A percentile compares a stretch with the other conserved stretches of the same genome.
Conservation (phyloP, 2,113 vertebrate species). For the Megatriorchis doriae region DNA sequence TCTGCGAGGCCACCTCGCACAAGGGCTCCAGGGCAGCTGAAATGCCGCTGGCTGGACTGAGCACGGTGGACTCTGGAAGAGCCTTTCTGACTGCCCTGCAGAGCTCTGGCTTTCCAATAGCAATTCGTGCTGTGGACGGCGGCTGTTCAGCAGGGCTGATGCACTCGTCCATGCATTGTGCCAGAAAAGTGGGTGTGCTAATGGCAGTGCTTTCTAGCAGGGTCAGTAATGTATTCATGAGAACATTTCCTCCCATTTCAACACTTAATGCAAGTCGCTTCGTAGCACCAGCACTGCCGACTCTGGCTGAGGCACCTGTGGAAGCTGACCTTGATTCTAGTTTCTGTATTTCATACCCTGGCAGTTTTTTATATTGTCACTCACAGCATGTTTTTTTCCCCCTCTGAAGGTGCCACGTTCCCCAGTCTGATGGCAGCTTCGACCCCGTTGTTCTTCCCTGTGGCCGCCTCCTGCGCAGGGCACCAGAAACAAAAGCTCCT, state of each 20-base stretch:
- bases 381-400: fast-evolving
- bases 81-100: fast-evolving
- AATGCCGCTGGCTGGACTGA: fast-evolving
- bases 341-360: fast-evolving
- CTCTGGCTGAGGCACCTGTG: background rate
- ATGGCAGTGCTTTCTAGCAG: background rate
- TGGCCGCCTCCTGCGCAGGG: background rate
- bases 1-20: fast-evolving
- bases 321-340: background rate
- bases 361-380: fast-evolving
- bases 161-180: fast-evolving
- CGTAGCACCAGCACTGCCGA: fast-evolving
- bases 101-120: background rate
- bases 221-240: no score
- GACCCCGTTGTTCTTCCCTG: background rate
- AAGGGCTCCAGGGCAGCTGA: background rate
- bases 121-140: fast-evolving
- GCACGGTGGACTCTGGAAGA: background rate
- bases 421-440: background rate
- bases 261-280: no score
- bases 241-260: background rate
- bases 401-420: background rate
- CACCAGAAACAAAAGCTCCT: background rate
- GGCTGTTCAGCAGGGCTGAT: fast-evolving
- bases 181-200: background rate